A percentile compares a stretch with the other conserved stretches of the same genome.
These are phyloP conservation scores for Psettodes erumei DNA, from an alignment of 2,113 vertebrate genomes.

Conservation along the genomic window DNA sequence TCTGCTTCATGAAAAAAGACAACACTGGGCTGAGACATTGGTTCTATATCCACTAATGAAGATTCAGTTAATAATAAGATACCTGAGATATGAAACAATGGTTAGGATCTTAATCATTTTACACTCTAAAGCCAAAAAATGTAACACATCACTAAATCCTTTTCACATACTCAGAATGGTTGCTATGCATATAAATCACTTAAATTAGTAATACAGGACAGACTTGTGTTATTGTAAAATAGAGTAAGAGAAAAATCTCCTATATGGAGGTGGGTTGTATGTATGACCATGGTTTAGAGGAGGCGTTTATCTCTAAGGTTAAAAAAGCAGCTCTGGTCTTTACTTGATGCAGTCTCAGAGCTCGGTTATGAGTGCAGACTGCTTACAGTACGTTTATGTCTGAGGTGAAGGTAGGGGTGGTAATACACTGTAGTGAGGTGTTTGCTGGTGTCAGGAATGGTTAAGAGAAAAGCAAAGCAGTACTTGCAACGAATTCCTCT, in stretches of 20 bases:
- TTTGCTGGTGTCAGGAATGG: not conserved
- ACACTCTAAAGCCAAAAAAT: not conserved
- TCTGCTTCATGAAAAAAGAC: not conserved
- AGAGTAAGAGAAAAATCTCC: not conserved
- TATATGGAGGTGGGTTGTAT: not conserved
- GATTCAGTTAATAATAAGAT: not conserved
- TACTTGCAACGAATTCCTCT: not conserved
- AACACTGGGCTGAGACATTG: conserved; percentile 1
- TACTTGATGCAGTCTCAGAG: not conserved
- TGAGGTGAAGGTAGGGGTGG: not conserved
- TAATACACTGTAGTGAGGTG: not conserved
- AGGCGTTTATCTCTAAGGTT: not conserved
- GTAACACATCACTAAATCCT: not conserved
- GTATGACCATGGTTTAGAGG: not conserved
- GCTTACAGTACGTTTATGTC: not conserved
- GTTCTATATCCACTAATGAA: not conserved
- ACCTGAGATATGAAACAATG: not conserved
- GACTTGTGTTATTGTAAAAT: not conserved
- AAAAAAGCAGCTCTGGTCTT: not conserved
- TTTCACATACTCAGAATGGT: not conserved
- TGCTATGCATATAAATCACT: not conserved
- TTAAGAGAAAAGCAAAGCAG: not conserved
- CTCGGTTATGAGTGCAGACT: not conserved
- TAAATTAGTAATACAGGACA: conserved; percentile 3
- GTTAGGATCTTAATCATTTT: not conserved